Percentiles rank a stretch among this genome's conserved stretches.
Evolutionary conservation across 2,797 vertebrate genomes (phyloP).

Genomic region (Rhabdophis nuchalis): DNA sequence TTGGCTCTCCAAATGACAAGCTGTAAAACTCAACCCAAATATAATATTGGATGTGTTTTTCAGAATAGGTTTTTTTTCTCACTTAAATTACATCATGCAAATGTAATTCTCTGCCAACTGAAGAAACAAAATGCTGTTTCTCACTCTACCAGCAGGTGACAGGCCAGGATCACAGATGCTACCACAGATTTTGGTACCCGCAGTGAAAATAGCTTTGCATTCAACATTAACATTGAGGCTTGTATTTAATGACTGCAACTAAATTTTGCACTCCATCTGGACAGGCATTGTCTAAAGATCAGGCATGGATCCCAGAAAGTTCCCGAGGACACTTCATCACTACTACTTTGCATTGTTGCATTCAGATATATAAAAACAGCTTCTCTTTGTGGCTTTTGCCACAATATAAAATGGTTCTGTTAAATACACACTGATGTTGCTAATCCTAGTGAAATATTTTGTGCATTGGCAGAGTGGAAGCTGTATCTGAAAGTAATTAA

Average conservation of each 20-base stretch:
- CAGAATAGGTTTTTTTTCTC: background rate
- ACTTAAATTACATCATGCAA: background rate
- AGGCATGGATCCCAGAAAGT: background rate
- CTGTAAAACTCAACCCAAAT: background rate
- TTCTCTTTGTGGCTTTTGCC: background rate
- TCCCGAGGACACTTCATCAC: background rate
- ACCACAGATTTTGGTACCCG: background rate
- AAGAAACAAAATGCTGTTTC: background rate
- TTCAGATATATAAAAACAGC: accelerated
- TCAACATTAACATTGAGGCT: background rate
- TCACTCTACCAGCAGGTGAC: background rate
- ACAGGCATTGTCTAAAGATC: background rate
- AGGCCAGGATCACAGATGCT: background rate
- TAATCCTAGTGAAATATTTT: background rate
- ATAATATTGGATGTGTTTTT: background rate
- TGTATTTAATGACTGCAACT: background rate
- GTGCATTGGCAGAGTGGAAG: background rate
- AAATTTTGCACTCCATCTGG: background rate
- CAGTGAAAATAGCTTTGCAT: background rate
- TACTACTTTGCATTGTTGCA: background rate
- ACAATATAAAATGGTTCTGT: accelerated
- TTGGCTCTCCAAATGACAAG: background rate
- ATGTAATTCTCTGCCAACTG: background rate
- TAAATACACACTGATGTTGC: background rate
- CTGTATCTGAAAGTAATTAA: constrained; percentile 21